A percentile compares a stretch with the other conserved stretches of the same genome.
These are phyloP conservation scores for Nymphalis urticae DNA, from an alignment of 2,888 invertebrate species.

Conservation along the genomic window DNA sequence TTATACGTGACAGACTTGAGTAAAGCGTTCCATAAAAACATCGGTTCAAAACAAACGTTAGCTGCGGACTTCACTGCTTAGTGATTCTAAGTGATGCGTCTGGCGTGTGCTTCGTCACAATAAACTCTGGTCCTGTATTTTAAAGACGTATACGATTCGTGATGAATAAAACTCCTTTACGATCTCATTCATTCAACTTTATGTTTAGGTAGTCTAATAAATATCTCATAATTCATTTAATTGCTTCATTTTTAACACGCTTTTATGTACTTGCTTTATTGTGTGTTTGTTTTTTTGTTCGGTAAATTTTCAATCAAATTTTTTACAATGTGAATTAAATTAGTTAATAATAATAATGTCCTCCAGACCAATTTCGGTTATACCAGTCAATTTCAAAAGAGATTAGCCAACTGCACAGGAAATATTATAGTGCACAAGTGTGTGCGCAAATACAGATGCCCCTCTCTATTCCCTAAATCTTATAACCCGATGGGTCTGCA, in stretches of 20 bases:
- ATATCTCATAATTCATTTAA: neutral
- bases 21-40: constrained; percentile 37
- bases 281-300: too few species aligned
- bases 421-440: too few species aligned
- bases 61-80: constrained; percentile 21
- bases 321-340: too few species aligned
- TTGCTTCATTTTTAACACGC: neutral
- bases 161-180: neutral
- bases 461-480: too few species aligned
- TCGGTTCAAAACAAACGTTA: constrained; percentile 32
- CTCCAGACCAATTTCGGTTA: too few species aligned
- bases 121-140: constrained; percentile 1
- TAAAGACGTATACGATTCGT: neutral
- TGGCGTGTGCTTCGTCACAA: constrained; percentile 16
- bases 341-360: too few species aligned
- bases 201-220: neutral
- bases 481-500: too few species aligned
- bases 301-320: too few species aligned
- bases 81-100: constrained; percentile 24
- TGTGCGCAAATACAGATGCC: too few species aligned
- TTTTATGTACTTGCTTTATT: too few species aligned
- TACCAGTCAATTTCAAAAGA: too few species aligned
- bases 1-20: constrained; percentile 49
- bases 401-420: too few species aligned
- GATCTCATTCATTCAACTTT: neutral